phyloP scores from a whole-genome alignment of 2,888 invertebrate genomes.

The Steinernema scapterisci region DNA sequence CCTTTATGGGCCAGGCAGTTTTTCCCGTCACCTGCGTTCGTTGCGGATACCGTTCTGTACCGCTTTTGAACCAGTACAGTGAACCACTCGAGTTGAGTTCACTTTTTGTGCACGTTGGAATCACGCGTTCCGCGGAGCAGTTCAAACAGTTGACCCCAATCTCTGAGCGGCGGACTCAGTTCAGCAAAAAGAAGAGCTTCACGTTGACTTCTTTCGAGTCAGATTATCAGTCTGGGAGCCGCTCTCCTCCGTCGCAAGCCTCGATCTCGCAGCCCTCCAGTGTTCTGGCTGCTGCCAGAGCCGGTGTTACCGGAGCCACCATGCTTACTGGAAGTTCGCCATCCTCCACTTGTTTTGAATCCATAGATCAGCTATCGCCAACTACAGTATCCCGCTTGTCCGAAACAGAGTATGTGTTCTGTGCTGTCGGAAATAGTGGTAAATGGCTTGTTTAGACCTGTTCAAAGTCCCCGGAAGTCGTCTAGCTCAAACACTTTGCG shows the following conservation, averaged over 20 bases:
- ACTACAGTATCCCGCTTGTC: too few relatives aligned
- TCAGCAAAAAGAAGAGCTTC: slow-evolving; percentile 7
- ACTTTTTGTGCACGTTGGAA: slow-evolving; percentile 81
- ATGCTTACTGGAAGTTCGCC: neutral
- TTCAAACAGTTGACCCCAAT: neutral
- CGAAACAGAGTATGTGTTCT: neutral
- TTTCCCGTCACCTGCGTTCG: slow-evolving; percentile 76
- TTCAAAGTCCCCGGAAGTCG: slow-evolving; percentile 11
- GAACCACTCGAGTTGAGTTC: slow-evolving; percentile 91
- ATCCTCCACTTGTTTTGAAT: neutral
- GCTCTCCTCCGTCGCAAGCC: neutral
- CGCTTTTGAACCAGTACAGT: slow-evolving; percentile 84
- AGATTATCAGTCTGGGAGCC: neutral
- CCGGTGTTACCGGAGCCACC: neutral
- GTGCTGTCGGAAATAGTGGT: neutral
- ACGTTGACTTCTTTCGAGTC: slow-evolving; percentile 7
- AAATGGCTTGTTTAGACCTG: too few relatives aligned
- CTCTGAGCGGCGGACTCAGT: neutral
- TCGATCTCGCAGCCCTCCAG: slow-evolving; percentile 15
- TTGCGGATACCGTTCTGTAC: slow-evolving; percentile 82
- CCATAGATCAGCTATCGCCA: neutral
- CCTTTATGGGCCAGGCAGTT: slow-evolving; percentile 93
- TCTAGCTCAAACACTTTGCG: slow-evolving; percentile 9
- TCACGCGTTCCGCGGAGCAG: slow-evolving; percentile 62
- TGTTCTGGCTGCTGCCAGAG: slow-evolving; percentile 6